Conservation (phyloP, 2,113 vertebrate species). For the Mormyrus iriodes region DNA sequence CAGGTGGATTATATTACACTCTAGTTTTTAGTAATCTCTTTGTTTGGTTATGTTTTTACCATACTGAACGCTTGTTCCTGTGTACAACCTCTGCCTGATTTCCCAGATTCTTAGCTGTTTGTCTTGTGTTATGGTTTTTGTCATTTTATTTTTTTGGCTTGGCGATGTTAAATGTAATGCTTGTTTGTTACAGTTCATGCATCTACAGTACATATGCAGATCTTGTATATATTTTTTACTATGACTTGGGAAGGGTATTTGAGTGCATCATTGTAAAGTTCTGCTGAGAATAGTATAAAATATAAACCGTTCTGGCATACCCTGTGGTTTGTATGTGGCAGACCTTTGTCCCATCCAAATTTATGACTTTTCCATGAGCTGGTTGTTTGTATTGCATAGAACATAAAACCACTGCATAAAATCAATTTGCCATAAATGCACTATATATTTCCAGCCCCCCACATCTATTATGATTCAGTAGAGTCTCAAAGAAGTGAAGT, state of each 20-base stretch:
- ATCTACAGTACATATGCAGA: background rate
- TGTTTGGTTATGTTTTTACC: background rate
- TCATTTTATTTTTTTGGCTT: background rate
- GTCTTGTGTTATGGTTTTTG: background rate
- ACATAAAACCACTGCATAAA: constrained; percentile 56
- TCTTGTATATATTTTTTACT: background rate
- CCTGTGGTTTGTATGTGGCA: constrained; percentile 40
- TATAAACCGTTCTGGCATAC: constrained; percentile 35
- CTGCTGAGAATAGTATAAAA: constrained; percentile 21
- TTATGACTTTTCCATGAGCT: constrained; percentile 54
- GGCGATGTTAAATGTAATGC: background rate
- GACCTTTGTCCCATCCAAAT: constrained; percentile 42
- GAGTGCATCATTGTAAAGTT: background rate
- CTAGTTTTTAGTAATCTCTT: background rate
- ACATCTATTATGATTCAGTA: constrained; percentile 47
- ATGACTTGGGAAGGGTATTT: background rate
- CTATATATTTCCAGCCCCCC: constrained; percentile 29
- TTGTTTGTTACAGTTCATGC: background rate
- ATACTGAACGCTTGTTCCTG: background rate
- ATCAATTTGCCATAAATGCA: constrained; percentile 54
- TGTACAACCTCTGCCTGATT: background rate
- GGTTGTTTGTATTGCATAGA: constrained; percentile 49
- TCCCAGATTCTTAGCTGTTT: background rate
- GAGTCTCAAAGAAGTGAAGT: constrained; percentile 26
- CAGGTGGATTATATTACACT: background rate